phyloP scores from a whole-genome alignment of 2,797 vertebrate genomes.

The Brotula barbata region DNA sequence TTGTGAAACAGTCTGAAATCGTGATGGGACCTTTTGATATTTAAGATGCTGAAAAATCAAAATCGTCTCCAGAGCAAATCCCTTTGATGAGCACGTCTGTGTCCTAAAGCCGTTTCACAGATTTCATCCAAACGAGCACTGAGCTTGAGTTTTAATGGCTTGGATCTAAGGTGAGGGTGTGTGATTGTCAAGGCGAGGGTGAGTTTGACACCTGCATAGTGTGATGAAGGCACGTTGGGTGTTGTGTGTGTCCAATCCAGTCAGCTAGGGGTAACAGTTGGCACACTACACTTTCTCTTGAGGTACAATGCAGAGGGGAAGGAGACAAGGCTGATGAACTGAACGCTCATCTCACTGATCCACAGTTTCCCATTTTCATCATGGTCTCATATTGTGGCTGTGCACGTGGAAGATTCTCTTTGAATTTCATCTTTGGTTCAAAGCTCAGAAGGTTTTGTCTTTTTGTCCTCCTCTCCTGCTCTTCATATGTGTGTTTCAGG shows the following conservation, averaged over 20 bases:
- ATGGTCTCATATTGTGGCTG: neutral
- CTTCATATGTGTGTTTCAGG: conserved; percentile 4
- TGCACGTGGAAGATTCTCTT: too few relatives aligned
- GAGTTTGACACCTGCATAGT: conserved; percentile 65
- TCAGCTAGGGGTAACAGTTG: conserved; percentile 10
- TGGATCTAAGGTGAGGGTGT: conserved; percentile 9
- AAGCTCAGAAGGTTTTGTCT: conserved; percentile 55
- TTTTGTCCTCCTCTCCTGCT: conserved; percentile 11
- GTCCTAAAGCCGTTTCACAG: neutral
- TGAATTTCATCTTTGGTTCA: conserved; percentile 76
- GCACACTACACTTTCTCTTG: conserved; percentile 62
- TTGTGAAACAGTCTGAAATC: conserved; percentile 18
- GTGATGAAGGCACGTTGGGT: conserved; percentile 76
- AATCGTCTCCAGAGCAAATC: neutral
- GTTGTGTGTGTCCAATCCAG: conserved; percentile 31
- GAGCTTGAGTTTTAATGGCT: conserved; percentile 29
- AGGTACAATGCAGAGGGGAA: conserved; percentile 39
- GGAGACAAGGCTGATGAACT: neutral
- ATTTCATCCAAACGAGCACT: neutral
- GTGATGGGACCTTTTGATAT: conserved; percentile 8
- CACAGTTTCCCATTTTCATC: neutral
- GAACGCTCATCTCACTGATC: neutral
- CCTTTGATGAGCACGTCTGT: neutral
- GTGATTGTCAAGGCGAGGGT: conserved; percentile 71
- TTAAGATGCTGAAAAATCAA: conserved; percentile 25